A percentile compares a stretch with the other conserved stretches of the same genome.
phyloP scores from a whole-genome alignment of 2,797 vertebrate species.

The Falco cherrug region DNA sequence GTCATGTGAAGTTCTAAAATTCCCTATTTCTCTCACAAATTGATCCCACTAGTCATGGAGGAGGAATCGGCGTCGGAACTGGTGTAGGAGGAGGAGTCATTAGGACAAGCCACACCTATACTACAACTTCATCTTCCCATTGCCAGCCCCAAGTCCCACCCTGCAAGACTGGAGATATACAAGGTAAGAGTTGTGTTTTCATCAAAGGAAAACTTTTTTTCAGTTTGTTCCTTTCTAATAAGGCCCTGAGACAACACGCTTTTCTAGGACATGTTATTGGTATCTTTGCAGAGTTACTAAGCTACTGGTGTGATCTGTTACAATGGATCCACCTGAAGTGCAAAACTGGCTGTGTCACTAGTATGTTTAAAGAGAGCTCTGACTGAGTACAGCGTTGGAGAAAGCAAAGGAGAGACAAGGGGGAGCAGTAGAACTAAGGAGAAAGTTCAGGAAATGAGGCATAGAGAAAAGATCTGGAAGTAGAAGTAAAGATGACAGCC shows the following conservation, averaged over 20 bases:
- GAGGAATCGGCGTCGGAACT: constrained; percentile 46
- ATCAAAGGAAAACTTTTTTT: not conserved
- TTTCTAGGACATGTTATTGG: not conserved
- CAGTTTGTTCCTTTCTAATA: not conserved
- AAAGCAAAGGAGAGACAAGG: not conserved
- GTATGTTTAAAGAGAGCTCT: not conserved
- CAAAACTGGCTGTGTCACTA: not conserved
- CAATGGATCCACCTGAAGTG: not conserved
- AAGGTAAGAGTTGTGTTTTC: not conserved
- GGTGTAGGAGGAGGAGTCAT: constrained; percentile 38
- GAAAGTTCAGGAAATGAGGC: not conserved
- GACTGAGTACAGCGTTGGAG: rapidly evolving
- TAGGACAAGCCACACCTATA: constrained; percentile 50
- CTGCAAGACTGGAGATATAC: constrained; percentile 50
- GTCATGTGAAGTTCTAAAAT: not conserved
- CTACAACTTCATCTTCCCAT: constrained; percentile 29
- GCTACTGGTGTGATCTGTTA: not conserved
- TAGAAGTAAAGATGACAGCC: not conserved
- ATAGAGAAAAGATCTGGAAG: not conserved
- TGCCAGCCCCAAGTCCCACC: constrained; percentile 59
- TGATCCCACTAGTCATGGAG: constrained; percentile 1
- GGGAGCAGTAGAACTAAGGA: not conserved
- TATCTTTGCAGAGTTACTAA: not conserved
- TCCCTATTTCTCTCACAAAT: not conserved
- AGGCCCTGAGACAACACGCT: not conserved